These are phyloP conservation scores for Drosophila miranda DNA, from an alignment of 1,140 invertebrate genomes.

Conservation along the genomic window DNA sequence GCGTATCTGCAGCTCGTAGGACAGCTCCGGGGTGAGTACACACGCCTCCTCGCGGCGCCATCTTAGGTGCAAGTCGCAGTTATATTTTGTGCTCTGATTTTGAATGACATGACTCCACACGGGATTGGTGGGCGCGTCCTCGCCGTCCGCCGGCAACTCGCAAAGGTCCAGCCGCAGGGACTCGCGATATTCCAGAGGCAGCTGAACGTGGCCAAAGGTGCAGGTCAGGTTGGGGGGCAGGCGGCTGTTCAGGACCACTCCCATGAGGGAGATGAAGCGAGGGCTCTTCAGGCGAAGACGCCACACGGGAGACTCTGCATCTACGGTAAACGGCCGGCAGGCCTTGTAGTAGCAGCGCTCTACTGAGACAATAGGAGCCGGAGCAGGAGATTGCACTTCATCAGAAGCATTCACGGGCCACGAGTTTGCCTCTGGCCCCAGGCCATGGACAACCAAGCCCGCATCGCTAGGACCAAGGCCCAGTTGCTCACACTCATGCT, in stretches of 20 bases:
- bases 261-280: constrained; percentile 72
- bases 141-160: constrained; percentile 37
- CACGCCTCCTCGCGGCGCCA: constrained; percentile 62
- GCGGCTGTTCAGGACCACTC: constrained; percentile 71
- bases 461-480: constrained; percentile 55
- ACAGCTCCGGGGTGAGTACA: constrained; percentile 69
- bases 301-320: constrained; percentile 55
- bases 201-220: constrained; percentile 26
- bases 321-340: constrained; percentile 71
- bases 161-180: constrained; percentile 63
- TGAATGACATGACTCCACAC: constrained; percentile 65
- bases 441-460: constrained; percentile 23
- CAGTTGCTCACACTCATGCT: constrained; percentile 70
- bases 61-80: constrained; percentile 73
- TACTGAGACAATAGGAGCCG: constrained; percentile 35
- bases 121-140: constrained; percentile 5
- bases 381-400: neutral
- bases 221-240: constrained; percentile 61
- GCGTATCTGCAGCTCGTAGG: constrained; percentile 62
- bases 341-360: constrained; percentile 80
- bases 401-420: constrained; percentile 4
- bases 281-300: constrained; percentile 57
- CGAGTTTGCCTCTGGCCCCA: constrained; percentile 22
- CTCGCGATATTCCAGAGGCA: constrained; percentile 64
- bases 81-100: constrained; percentile 72